Percentiles rank a stretch among this genome's conserved stretches.
Evolutionary conservation across 2,797 vertebrate genomes (phyloP).

Genomic region (Phataginus tetradactyla): DNA sequence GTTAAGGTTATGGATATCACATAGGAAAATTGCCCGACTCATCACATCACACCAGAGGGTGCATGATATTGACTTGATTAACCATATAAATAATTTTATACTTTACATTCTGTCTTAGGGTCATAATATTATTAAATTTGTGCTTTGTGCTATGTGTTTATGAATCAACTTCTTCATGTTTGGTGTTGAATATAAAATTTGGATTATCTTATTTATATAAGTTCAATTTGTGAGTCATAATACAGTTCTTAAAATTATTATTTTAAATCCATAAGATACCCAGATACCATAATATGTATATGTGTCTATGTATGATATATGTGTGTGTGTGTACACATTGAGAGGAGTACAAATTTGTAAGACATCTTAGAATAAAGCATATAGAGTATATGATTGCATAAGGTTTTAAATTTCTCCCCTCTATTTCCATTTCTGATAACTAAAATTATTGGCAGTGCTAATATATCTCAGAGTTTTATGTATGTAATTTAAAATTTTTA

Average conservation of each 20-base stretch:
- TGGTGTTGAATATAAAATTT: not conserved
- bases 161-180: not conserved
- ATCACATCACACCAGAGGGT: not conserved
- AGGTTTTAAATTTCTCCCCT: not conserved
- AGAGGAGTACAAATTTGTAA: not conserved
- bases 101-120: not conserved
- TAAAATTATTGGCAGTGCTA: not conserved
- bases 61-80: not conserved
- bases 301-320: not conserved
- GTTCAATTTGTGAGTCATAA: not conserved
- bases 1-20: not conserved
- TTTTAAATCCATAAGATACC: not conserved
- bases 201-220: not conserved
- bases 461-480: not conserved
- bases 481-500: not conserved
- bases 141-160: not conserved
- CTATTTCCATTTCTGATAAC: not conserved
- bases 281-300: not conserved
- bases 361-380: not conserved
- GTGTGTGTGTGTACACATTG: not conserved
- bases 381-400: not conserved
- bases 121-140: not conserved
- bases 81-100: not conserved
- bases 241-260: not conserved
- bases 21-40: not conserved